A percentile compares a stretch with the other conserved stretches of the same genome.
phyloP scores from a whole-genome alignment of 2,888 invertebrate genomes.

The Schizotus pectinicornis region DNA sequence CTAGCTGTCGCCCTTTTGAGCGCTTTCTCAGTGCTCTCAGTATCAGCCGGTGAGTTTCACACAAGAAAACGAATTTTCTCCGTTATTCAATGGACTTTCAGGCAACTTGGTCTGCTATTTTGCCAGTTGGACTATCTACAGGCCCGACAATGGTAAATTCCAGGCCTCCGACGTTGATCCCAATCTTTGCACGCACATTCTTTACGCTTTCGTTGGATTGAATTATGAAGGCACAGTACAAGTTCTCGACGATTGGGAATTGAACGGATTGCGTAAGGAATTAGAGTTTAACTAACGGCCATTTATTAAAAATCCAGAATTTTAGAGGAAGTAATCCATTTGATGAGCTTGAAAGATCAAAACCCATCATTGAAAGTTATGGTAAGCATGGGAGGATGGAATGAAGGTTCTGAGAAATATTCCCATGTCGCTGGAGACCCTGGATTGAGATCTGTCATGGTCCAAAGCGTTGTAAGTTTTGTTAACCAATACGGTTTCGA shows the following conservation, averaged over 20 bases:
- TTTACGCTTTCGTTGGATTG: conserved; percentile 77
- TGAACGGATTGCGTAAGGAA: conserved; percentile 7
- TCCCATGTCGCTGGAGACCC: conserved; percentile 59
- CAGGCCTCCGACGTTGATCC: conserved; percentile 71
- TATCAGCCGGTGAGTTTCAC: not conserved
- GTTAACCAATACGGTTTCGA: conserved; percentile 67
- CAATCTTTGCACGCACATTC: conserved; percentile 73
- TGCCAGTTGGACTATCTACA: conserved; percentile 26
- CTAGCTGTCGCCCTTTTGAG: not conserved
- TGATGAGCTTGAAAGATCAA: conserved; percentile 62
- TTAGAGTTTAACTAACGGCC: not conserved
- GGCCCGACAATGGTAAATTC: conserved; percentile 69
- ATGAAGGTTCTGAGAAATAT: conserved; percentile 59
- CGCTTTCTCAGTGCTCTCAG: not conserved
- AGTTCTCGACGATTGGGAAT: conserved; percentile 61
- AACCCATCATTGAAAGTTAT: conserved; percentile 65
- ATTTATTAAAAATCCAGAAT: conserved; percentile 4
- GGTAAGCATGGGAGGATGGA: conserved; percentile 75
- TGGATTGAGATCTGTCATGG: conserved; percentile 61
- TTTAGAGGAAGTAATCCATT: conserved; percentile 52
- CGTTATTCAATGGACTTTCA: conserved; percentile 1
- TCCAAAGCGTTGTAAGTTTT: conserved; percentile 62
- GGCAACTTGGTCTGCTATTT: conserved; percentile 23
- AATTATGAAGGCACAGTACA: conserved; percentile 60
- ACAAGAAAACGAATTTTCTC: not conserved